Base-by-base conservation (phyloP, 2,888 invertebrate genomes). In the Loripinus fragilis region DNA sequence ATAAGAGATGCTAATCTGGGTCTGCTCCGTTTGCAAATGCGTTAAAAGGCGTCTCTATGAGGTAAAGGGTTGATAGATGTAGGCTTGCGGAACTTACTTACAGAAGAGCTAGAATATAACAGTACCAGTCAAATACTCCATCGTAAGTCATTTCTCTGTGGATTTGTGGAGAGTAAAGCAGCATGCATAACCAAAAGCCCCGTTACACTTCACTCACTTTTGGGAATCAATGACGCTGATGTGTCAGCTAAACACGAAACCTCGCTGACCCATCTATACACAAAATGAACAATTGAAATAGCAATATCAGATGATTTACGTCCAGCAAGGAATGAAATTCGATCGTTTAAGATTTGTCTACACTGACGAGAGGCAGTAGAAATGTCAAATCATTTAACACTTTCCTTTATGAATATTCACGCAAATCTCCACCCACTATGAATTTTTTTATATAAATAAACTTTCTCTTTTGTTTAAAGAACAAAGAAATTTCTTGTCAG, bases 41-140 rank as follows among this genome's bases (percentile, higher is more conserved):
- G n/a, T n/a, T n/a, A n/a, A n/a, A n/a, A n/a, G n/a, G n/a, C n/a
- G n/a, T n/a, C n/a, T n/a, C n/a, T n/a, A n/a, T n/a, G n/a, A n/a
- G n/a, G n/a, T n/a, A n/a, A n/a, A n/a, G n/a, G n/a, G n/a, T n/a
- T n/a, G 0, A 79, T 87, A 17, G 25, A 89, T 17, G 88, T 90
- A 35, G 89, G 87, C 71, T 74, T 91, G 42, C 85, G 90, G 30
- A 90, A 89, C 70, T 75, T 91, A 20, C 82, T 88, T 28, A 89
- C 85, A 12, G 86, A 88, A 20, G 85, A 90, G 71, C 68, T 90
- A 23, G 79, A 85, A 60, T 88, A 90, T 70, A 90, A 88, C 69
- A 89, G 88, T 25, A 90, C 90, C 23, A 89, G 88, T 80, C 42
- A 91, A 17, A 85, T 90, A 45, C 76, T 91, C 25, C 89, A 91